Conservation (phyloP, 2,888 invertebrate genomes). For the Cataglyphis altisquamis region DNA sequence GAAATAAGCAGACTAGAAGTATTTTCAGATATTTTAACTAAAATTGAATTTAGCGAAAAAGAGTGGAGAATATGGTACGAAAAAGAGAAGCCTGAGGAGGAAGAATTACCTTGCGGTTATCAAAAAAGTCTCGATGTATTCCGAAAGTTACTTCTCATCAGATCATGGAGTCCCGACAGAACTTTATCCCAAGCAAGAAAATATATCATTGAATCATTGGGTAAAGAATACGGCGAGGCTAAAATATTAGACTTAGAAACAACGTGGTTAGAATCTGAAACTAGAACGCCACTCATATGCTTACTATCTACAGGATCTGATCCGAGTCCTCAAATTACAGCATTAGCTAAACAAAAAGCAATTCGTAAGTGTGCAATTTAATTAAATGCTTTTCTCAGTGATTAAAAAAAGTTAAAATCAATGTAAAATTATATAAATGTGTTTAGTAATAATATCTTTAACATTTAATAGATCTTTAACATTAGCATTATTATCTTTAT, state of each 20-base stretch:
- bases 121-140: constrained; percentile 95
- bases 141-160: constrained; percentile 93
- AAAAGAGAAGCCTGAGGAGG: constrained; percentile 96
- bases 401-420: not conserved
- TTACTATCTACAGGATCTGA: constrained; percentile 98
- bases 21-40: constrained; percentile 93
- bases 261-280: constrained; percentile 96
- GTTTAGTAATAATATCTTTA: not conserved
- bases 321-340: constrained; percentile 97
- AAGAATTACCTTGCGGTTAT: constrained; percentile 96
- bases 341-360: constrained; percentile 94
- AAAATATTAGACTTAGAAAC: constrained; percentile 96
- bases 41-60: constrained; percentile 94
- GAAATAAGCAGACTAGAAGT: constrained; percentile 95
- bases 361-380: constrained; percentile 89
- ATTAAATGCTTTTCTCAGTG: not conserved
- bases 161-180: constrained; percentile 98
- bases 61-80: constrained; percentile 97
- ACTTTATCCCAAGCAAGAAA: constrained; percentile 97
- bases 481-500: not conserved
- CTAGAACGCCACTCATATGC: constrained; percentile 95
- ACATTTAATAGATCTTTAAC: no score
- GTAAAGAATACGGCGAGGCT: constrained; percentile 95
- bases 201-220: constrained; percentile 96
- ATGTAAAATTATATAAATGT: not conserved